Percentiles rank a stretch among this genome's conserved stretches.
Conservation (phyloP, 2,113 vertebrate genomes). For the Heptranchias perlo region DNA sequence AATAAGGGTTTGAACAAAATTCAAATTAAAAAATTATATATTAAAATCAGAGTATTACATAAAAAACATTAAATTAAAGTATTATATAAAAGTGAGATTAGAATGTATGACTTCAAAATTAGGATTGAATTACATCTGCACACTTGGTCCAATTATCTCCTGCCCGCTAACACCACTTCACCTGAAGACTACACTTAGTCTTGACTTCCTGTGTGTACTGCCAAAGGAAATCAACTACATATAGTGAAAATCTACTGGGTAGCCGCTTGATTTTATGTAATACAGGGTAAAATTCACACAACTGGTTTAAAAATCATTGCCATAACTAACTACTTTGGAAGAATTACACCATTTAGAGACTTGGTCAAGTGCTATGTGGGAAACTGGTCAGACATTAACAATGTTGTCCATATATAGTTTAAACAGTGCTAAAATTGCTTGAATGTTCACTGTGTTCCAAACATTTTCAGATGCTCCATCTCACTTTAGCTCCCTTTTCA, state of each 20-base stretch:
- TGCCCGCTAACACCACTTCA: neutral
- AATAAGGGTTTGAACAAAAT: neutral
- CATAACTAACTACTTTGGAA: neutral
- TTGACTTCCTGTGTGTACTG: neutral
- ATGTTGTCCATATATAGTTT: neutral
- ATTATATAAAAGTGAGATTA: neutral
- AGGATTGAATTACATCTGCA: neutral
- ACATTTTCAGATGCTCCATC: neutral
- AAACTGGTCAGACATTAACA: neutral
- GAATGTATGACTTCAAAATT: neutral
- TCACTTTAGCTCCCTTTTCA: neutral
- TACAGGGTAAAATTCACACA: neutral
- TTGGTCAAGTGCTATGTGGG: neutral
- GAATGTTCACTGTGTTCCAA: neutral
- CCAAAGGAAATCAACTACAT: neutral
- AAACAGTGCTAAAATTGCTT: neutral
- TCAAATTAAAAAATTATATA: neutral
- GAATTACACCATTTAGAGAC: neutral
- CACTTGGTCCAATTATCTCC: neutral
- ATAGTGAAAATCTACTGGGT: too few species aligned
- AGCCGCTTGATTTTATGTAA: neutral
- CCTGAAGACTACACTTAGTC: neutral
- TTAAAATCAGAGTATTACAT: neutral
- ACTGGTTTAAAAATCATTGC: neutral
- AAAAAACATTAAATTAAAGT: neutral